Evolutionary conservation across 2,888 invertebrate genomes (phyloP).

Genomic region (Drosophila prolongata): DNA sequence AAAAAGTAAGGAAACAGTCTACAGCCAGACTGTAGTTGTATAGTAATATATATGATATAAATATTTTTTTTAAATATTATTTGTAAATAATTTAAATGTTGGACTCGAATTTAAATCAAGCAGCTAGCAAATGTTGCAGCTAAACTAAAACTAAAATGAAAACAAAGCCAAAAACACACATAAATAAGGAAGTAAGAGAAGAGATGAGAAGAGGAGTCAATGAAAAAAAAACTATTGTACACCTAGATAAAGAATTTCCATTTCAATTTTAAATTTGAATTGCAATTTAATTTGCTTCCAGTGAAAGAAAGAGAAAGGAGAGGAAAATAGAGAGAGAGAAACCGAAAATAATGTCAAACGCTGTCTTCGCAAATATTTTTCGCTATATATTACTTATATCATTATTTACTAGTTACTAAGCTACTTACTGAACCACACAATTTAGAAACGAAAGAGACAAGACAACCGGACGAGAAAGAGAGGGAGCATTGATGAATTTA

Average conservation of each 20-base stretch:
- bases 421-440: constrained; percentile 24
- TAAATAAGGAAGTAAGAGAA: neutral
- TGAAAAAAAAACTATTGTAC: constrained; percentile 40
- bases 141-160: constrained; percentile 46
- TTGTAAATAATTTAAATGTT: constrained; percentile 78
- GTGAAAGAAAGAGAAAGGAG: neutral
- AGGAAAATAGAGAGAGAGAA: constrained; percentile 25
- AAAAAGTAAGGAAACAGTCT: constrained; percentile 24
- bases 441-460: constrained; percentile 23
- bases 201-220: neutral
- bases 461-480: constrained; percentile 30
- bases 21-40: constrained; percentile 61
- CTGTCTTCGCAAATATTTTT: constrained; percentile 73
- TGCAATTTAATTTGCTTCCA: constrained; percentile 68
- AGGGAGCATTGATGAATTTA: constrained; percentile 30
- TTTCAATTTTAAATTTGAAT: constrained; percentile 41
- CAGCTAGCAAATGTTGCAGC: constrained; percentile 56
- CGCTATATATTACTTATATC: constrained; percentile 43
- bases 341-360: constrained; percentile 56
- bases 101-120: constrained; percentile 77
- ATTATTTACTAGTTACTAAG: constrained; percentile 38
- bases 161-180: constrained; percentile 57
- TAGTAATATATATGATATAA: constrained; percentile 40
- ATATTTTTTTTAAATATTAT: constrained; percentile 62
- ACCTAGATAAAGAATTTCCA: constrained; percentile 44